Base-by-base conservation (phyloP, 1,140 invertebrate genomes). In the Lepidostoma basale region DNA sequence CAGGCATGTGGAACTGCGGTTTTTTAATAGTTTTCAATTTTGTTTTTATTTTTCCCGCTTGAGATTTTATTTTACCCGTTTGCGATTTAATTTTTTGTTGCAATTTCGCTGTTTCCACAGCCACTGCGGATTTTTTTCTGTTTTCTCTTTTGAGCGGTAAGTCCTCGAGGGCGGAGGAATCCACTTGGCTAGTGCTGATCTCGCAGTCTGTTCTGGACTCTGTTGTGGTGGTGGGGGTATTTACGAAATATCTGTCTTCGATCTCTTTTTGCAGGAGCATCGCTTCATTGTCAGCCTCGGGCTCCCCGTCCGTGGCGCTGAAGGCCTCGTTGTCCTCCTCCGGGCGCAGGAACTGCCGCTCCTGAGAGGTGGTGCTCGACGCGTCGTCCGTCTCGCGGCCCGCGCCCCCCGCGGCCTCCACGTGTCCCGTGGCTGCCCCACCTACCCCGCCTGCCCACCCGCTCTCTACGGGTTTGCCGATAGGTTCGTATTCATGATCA, bases 401-500 rank as follows among this genome's bases (percentile, higher is more conserved):
- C 39, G 36, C 36, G 16, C 30, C 22, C 1, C 54, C 33, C 9
- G 30, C 20, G 39, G 9, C 45, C 62, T 18, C 58, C 40, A 23
- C 16, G 18, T 23, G 25, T 16, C 16, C 33, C 23, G 33, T 16
- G 23, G 20, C 25, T 20, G 26, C 20, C 20, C n/a, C 40, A 18
- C 9, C 42, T 28, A n/a, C 9, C 47, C 12, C 42, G 47, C 54
- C 25, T n/a, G n/a, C n/a, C n/a, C n/a, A 10, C 22, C 16, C 16
- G 30, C 25, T 26, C 10, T 16, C 18, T 10, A 18, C 16, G 28
- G 84, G 82, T 60, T 84, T 83, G 74, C 85, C 84, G 75, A 94
- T 88, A 69, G 91, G 90, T 83, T 94, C 92, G 83, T 94, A 95
- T 78, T 94, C 91, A 86, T 95, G 92, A 85, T 94, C 92, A 85